Conservation (phyloP, 2,113 vertebrate species). For the Pomatorhinus ruficollis region DNA sequence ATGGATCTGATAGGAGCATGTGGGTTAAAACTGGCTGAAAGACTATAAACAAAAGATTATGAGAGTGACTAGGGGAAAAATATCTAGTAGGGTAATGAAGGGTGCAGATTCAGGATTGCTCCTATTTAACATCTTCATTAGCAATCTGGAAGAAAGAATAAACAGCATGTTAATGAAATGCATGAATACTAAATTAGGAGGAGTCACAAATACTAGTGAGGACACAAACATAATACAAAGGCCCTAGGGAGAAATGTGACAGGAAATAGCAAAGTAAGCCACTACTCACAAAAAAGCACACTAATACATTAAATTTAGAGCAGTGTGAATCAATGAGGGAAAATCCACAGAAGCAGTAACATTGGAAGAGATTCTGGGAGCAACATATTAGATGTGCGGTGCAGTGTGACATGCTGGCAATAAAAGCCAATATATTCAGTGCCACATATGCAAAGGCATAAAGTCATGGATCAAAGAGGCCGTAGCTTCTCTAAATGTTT, state of each 20-base stretch:
- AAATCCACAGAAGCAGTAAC: not conserved
- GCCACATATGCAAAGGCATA: not conserved
- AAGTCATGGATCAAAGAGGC: not conserved
- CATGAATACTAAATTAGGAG: conserved; percentile 58
- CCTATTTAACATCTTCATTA: conserved; percentile 70
- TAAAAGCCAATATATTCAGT: not conserved
- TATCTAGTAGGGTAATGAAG: conserved; percentile 61
- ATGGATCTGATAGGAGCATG: conserved; percentile 20
- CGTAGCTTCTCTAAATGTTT: not conserved
- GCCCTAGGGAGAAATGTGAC: not conserved
- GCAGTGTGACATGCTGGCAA: not conserved
- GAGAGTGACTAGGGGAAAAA: conserved; percentile 42
- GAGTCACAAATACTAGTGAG: conserved; percentile 33
- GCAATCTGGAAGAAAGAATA: conserved; percentile 65
- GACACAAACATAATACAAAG: conserved; percentile 14
- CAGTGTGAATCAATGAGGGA: not conserved
- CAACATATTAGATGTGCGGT: not conserved
- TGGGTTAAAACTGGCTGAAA: conserved; percentile 46
- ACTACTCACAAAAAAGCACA: not conserved
- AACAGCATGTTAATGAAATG: conserved; percentile 64
- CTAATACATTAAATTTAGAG: not conserved
- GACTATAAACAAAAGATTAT: conserved; percentile 60
- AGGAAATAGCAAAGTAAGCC: conserved; percentile 20
- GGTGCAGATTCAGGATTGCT: conserved; percentile 60
- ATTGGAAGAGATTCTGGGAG: not conserved